These are phyloP conservation scores for Tupaia chinensis DNA, from an alignment of 2,113 vertebrate species.

Conservation along the genomic window DNA sequence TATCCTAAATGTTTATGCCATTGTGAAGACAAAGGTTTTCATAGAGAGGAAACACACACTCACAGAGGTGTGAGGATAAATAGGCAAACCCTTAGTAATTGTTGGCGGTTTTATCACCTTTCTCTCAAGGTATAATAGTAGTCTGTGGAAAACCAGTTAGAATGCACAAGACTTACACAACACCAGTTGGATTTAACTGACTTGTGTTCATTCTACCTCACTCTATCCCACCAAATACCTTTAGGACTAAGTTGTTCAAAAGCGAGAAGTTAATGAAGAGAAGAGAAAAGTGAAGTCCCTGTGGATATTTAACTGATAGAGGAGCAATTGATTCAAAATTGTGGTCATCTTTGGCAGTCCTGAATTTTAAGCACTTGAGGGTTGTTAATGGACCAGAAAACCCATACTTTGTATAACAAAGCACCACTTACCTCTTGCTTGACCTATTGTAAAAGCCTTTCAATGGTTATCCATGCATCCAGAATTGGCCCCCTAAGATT, in stretches of 20 bases:
- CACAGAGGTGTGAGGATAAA: neutral
- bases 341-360: neutral
- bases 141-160: neutral
- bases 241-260: neutral
- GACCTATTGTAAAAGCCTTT: neutral
- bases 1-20: neutral
- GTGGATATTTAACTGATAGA: neutral
- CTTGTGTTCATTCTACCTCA: rapidly evolving
- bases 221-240: neutral
- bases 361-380: neutral
- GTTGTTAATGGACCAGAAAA: neutral
- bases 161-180: neutral
- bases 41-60: neutral
- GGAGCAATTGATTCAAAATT: neutral
- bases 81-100: neutral
- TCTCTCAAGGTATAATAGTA: neutral
- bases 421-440: neutral
- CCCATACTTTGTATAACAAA: neutral
- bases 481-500: neutral
- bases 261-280: neutral
- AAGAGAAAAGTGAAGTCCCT: neutral
- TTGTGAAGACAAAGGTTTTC: neutral
- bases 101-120: neutral
- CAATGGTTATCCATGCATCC: neutral
- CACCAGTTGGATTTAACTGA: neutral